Evolutionary conservation across 2,888 invertebrate genomes (phyloP).

Genomic region (Himalopsyche japonica): DNA sequence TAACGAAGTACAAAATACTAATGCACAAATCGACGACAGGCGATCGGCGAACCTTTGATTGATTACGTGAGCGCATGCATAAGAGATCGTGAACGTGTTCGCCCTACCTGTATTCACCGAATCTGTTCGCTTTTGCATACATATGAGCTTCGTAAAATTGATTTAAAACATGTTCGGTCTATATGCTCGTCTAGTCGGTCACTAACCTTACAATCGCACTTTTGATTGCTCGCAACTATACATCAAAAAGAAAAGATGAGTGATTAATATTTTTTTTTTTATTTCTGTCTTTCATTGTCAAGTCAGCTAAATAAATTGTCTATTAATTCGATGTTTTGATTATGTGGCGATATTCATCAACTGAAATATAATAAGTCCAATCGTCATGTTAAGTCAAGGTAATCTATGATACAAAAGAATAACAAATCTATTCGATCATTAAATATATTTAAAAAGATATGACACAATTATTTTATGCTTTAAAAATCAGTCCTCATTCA

Average conservation of each 20-base stretch:
- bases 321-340: too few relatives aligned
- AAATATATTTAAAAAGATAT: too few relatives aligned
- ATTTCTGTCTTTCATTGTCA: too few relatives aligned
- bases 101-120: background rate
- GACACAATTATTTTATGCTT: too few relatives aligned
- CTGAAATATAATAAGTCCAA: too few relatives aligned
- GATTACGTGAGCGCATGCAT: background rate
- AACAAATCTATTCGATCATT: too few relatives aligned
- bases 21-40: background rate
- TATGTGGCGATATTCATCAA: too few relatives aligned
- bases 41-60: background rate
- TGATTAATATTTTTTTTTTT: background rate
- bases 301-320: too few relatives aligned
- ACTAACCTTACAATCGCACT: background rate
- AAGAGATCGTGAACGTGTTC: background rate
- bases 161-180: background rate
- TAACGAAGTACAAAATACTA: background rate
- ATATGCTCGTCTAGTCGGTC: background rate
- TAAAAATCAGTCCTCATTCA: too few relatives aligned
- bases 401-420: too few relatives aligned
- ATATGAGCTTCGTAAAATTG: background rate
- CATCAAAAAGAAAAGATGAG: background rate
- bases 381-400: too few relatives aligned
- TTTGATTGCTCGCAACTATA: background rate
- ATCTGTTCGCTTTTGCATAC: background rate